These are phyloP conservation scores for Myodes glareolus DNA, from an alignment of 2,113 vertebrate species.

Conservation along the genomic window DNA sequence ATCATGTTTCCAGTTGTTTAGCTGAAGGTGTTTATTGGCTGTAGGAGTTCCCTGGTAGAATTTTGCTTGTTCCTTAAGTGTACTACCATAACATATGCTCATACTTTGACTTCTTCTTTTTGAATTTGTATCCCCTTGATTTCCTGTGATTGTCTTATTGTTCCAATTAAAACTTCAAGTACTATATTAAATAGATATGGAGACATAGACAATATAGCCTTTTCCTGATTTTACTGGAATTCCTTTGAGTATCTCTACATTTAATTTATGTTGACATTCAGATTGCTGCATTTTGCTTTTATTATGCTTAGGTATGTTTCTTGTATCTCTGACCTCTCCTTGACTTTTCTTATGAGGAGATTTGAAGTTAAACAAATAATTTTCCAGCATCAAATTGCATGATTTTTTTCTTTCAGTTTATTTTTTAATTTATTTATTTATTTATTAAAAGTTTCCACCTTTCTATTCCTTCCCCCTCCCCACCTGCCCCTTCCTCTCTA, in stretches of 20 bases:
- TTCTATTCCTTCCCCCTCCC: too few relatives aligned
- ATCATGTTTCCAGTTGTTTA: too few relatives aligned
- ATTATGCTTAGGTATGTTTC: background rate
- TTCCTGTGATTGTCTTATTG: background rate
- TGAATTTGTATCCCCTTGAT: background rate
- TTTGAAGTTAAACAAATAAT: background rate
- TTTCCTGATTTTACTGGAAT: background rate
- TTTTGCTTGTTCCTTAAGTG: too few relatives aligned
- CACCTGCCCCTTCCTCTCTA: too few relatives aligned
- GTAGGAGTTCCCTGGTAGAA: too few relatives aligned
- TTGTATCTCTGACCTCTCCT: background rate
- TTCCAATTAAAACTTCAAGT: background rate
- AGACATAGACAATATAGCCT: background rate
- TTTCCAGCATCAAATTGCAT: background rate
- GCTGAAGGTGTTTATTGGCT: too few relatives aligned
- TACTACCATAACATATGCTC: background rate
- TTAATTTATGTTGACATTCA: background rate
- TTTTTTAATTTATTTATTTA: too few relatives aligned
- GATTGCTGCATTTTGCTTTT: background rate
- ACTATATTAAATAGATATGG: background rate
- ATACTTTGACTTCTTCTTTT: background rate
- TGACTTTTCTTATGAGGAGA: background rate
- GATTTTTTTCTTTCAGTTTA: background rate
- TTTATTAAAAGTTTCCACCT: too few relatives aligned
- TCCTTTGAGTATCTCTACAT: background rate